Base-by-base conservation (phyloP, 1,140 invertebrate genomes). In the Idris sp. region DNA sequence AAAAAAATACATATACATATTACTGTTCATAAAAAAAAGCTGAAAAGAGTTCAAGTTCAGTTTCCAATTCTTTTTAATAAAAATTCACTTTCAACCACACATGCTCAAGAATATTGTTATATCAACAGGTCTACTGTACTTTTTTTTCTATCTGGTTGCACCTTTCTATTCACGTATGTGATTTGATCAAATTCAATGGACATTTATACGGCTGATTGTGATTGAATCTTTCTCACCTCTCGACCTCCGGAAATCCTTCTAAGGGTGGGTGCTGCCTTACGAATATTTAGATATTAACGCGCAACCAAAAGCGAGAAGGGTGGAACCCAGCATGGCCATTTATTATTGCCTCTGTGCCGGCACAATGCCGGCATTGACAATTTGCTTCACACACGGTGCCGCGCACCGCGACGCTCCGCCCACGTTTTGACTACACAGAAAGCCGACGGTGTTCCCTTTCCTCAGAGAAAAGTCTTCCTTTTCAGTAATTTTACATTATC, bases 361-460 rank as follows among this genome's bases (percentile, higher is more conserved):
- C 74, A 86, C 84, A 84, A 86, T 85, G 77, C 77, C 62, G 72
- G 74, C 84, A 86, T 86, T 86, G 84, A 86, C 84, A 86, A 86
- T 86, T 83, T 82, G 74, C 81, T 84, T 84, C 73, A 87, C 79
- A 86, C 82, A 84, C 83, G 80, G 81, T 73, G 79, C 76, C 83
- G 83, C 80, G 80, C 77, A 79, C 81, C 79, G 67, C 82, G 81
- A 85, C 76, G 83, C 84, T 75, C 84, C 85, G 83, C 85, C 85
- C 83, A 85, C 83, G 76, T 84, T 83, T 78, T 46, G 72, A 84
- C 82, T 82, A 87, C 83, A 86, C 62, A 86, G 75, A 71, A 36
- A 73, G 76, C 84, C 84, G 83, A 80, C 81, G n/a, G 2, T 9
- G 14, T 31, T 67, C 2, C 13, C 18, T 53, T 38, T 26, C 28